A percentile compares a stretch with the other conserved stretches of the same genome.
Evolutionary conservation across 2,797 vertebrate species (phyloP).

Genomic region (Cryptoprocta ferox): DNA sequence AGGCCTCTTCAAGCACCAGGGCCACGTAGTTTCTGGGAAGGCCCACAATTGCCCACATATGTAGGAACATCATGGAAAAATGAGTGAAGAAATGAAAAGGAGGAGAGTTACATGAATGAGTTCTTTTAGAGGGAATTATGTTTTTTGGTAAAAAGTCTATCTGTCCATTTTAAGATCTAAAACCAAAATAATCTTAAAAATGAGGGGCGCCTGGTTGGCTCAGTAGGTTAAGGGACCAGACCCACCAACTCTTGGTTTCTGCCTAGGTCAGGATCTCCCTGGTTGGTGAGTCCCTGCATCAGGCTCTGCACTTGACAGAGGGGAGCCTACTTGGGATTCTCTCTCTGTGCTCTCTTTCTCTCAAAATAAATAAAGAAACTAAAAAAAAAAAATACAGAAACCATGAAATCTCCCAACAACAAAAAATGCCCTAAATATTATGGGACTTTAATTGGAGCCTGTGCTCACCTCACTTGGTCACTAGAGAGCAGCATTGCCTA

Average conservation of each 20-base stretch:
- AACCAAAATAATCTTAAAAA: background rate
- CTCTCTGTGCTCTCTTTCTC: too few species aligned
- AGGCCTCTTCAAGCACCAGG: rapidly evolving
- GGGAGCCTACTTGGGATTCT: too few species aligned
- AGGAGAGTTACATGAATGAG: too few species aligned
- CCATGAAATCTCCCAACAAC: background rate
- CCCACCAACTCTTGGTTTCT: too few species aligned
- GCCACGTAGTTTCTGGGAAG: background rate
- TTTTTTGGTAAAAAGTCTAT: background rate
- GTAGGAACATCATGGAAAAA: background rate
- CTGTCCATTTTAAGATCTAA: background rate
- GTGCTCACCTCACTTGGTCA: background rate
- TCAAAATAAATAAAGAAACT: too few species aligned
- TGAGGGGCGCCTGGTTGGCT: too few species aligned
- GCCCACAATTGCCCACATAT: background rate
- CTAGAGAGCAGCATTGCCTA: conserved; percentile 84
- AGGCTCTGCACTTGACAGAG: too few species aligned
- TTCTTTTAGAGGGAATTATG: background rate
- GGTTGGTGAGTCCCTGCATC: too few species aligned
- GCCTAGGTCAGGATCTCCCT: too few species aligned
- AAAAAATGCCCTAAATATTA: background rate
- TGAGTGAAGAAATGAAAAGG: background rate
- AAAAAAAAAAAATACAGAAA: too few species aligned
- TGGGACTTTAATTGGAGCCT: background rate
- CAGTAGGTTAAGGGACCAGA: too few species aligned